Percentiles rank a stretch among this genome's conserved stretches.
Evolutionary conservation across 2,797 vertebrate genomes (phyloP).

Genomic region (Bradypodion ventrale): DNA sequence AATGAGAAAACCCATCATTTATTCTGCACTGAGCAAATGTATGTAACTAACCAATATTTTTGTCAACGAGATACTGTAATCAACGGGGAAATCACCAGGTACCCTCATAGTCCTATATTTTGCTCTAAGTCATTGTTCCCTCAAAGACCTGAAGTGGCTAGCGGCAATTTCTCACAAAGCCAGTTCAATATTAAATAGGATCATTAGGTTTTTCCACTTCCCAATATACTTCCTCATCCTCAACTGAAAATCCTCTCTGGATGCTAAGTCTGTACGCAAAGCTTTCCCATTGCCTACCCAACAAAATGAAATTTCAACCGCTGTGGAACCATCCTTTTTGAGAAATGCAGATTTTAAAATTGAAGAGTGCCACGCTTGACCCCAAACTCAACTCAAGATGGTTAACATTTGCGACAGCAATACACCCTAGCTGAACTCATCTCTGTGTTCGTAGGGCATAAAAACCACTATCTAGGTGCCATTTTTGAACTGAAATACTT

Average conservation of each 20-base stretch:
- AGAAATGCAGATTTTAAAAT: no score
- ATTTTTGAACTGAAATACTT: background rate
- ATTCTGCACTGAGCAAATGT: constrained; percentile 16
- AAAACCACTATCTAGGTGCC: background rate
- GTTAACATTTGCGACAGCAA: background rate
- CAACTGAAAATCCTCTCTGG: no score
- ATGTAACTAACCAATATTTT: constrained; percentile 40
- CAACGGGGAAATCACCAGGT: background rate
- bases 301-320: no score
- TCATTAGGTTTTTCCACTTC: no score
- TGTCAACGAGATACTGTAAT: constrained; percentile 23
- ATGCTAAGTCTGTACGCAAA: no score
- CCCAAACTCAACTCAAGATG: background rate
- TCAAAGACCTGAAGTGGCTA: background rate
- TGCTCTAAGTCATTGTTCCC: constrained; percentile 1
- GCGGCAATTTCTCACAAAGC: background rate
- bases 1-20: constrained; percentile 11
- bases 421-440: background rate
- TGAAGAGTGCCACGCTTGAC: background rate
- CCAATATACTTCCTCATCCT: no score
- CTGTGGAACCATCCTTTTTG: no score
- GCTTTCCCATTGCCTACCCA: no score
- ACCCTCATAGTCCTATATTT: background rate
- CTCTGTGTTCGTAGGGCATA: background rate
- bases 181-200: no score